Evolutionary conservation across 2,888 invertebrate genomes (phyloP), one percentile per base, ranked within the genome.

Genomic region (Lithophane socia): DNA sequence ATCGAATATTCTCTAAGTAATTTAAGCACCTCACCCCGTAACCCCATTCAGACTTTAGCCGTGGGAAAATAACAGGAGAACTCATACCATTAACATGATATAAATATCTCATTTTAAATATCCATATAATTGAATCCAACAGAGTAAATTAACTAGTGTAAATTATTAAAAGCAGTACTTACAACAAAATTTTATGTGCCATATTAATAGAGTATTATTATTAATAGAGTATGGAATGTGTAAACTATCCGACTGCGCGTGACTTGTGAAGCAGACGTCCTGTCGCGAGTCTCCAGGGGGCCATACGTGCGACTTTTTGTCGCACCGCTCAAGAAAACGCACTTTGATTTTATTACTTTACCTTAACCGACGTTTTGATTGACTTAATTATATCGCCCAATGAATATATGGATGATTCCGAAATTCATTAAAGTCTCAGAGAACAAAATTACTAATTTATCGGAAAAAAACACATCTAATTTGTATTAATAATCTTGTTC

Each of bases 241-340:
- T 90, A 89, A 90, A 88, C 82, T 84, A 77, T 82, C 56, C 54
- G 65, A 72, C 61, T 68, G 79, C 73, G 85, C 85, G 88, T 82
- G 88, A 83, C 82, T 80, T 81, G 82, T 88, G 81, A 75, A 60
- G 79, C 76, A 72, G 90, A 81, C 89, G 86, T 86, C 93, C 90
- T 87, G 90, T 91, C 80, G 92, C 74, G 92, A 86, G 89, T 52
- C 92, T 44, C 84, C 90, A 86, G 94, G 94, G 90, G 87, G 90
- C 86, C 87, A 73, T 77, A 91, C 89, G 92, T 92, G 94, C 92
- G 91, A 94, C 91, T 93, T 94, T 94, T 94, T 94, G 91, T 91
- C 91, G 88, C 92, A 73, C 84, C 81, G 83, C 79, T 65, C 77
- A 58, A 74, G 74, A 86, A 84, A 84, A 79, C 79, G 79, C 79